Evolutionary conservation across 2,113 vertebrate genomes (phyloP).

Genomic region (Sciurus niger): DNA sequence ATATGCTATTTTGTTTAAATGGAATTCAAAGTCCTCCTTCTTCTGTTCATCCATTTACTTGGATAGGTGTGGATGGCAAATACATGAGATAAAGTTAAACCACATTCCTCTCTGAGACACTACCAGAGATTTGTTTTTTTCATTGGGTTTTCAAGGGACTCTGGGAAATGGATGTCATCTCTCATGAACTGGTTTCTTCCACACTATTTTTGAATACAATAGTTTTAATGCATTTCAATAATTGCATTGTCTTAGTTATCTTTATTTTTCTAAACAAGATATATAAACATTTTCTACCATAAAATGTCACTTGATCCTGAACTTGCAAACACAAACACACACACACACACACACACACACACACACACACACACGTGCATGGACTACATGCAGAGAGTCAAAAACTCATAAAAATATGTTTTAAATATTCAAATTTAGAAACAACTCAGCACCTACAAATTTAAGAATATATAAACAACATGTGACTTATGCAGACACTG

Average conservation of each 20-base stretch:
- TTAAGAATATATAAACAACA: no score
- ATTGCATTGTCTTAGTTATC: not conserved
- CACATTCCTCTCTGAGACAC: not conserved
- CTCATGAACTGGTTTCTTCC: not conserved
- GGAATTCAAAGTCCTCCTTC: not conserved
- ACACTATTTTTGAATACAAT: not conserved
- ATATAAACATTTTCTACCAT: not conserved
- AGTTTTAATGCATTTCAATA: not conserved
- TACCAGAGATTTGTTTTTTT: not conserved
- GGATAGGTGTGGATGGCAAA: not conserved
- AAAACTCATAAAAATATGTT: no score
- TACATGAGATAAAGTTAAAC: not conserved
- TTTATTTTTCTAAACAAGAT: not conserved
- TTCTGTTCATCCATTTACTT: not conserved
- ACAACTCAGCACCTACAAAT: no score
- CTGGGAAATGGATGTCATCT: not conserved
- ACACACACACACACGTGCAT: no score
- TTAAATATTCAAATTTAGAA: no score
- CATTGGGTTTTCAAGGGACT: not conserved
- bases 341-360: no score
- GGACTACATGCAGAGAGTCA: no score
- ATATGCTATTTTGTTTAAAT: not conserved
- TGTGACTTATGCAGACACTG: no score
- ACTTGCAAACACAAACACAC: no score
- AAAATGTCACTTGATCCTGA: not conserved